phyloP scores from a whole-genome alignment of 2,797 vertebrate species.

The Podarcis lilfordi region DNA sequence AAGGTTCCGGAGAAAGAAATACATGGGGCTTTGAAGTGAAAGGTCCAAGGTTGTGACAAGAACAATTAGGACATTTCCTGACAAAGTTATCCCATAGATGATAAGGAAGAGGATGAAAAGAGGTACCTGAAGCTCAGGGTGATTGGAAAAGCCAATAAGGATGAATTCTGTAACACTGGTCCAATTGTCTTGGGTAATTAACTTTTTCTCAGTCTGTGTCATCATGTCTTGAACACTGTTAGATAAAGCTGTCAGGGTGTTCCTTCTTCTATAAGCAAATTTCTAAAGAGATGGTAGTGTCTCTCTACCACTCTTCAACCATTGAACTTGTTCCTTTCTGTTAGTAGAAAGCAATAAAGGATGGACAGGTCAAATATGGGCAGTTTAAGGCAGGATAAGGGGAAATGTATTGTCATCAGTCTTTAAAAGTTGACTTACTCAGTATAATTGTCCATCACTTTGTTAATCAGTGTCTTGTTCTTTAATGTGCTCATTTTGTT shows the following conservation, averaged over 20 bases:
- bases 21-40: constrained; percentile 67
- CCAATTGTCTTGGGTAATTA: constrained; percentile 41
- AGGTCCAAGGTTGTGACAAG: constrained; percentile 62
- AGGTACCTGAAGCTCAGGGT: constrained; percentile 53
- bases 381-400: too few relatives aligned
- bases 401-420: not conserved
- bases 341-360: not conserved
- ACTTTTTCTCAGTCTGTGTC: not conserved
- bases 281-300: not conserved
- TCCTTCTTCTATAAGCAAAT: not conserved
- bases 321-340: not conserved
- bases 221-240: not conserved
- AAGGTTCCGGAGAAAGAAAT: constrained; percentile 68
- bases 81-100: constrained; percentile 59
- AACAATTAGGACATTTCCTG: constrained; percentile 67
- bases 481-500: not conserved
- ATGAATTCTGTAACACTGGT: constrained; percentile 63
- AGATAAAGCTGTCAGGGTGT: too few relatives aligned
- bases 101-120: constrained; percentile 62
- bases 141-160: constrained; percentile 62
- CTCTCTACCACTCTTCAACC: not conserved
- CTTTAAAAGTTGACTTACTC: not conserved
- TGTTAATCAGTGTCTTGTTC: not conserved
- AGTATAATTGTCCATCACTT: not conserved
- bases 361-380: not conserved